Base-by-base conservation (phyloP, 2,113 vertebrate species). In the Sinocyclocheilus grahami region DNA sequence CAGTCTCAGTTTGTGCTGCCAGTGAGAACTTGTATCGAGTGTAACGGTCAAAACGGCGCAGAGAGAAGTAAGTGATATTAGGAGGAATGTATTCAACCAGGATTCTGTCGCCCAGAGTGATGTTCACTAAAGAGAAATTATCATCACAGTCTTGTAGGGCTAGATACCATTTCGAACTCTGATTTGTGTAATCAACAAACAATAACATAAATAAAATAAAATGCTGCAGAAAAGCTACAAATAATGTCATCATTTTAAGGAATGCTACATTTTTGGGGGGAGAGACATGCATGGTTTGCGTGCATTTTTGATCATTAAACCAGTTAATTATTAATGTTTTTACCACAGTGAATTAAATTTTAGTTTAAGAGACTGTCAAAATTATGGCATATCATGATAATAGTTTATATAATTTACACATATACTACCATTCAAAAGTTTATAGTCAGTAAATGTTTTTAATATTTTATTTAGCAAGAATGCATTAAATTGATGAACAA, bases 11-110 rank as follows among this genome's bases (percentile, higher is more conserved):
- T 85, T 92, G 93, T 51, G 97, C 97, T 0, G 96, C 95, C 90
- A 99, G 95, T 5, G 94, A 92, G 90, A 99, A 97, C 88, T 95
- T 95, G 75, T 99, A 99, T 37, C 97, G 96, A 0, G 97, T 98
- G 91, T 98, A 97, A 20, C 97, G 97, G 91, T 99, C 97, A 0
- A 92, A 95, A 87, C 97, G 95, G n/a, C 95, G 95, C 87, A 99
- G 20, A 0, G 95, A 96, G 95, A 97, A 99, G 89, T 93, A 96
- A 6, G 97, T 98, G 87, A 96, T 93, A 51, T 99, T 99, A 72
- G 97, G 95, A 82, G 94, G 95, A 86, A 99, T 94, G 91, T 94
- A 92, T 90, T 98, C 97, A 22, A 95, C 89, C 85, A 92, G 88
- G 85, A 92, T 88, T 90, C 95, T 94, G 75, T 96, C 96, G 72